Conservation (phyloP, 2,888 invertebrate genomes). For the Malthinus flaveolus region DNA sequence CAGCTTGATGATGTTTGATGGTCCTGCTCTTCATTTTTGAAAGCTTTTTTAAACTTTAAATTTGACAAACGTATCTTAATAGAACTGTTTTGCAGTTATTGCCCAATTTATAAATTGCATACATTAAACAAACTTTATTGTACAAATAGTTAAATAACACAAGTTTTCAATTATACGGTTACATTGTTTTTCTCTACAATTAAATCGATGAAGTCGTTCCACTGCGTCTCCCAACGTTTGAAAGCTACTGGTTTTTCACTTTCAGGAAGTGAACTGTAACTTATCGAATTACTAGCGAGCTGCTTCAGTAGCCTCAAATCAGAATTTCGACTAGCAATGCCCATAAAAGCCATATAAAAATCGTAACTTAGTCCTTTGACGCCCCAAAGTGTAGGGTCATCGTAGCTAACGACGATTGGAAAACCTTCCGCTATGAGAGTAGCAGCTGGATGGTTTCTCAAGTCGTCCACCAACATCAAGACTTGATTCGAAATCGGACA, state of each 20-base stretch:
- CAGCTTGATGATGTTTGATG: too few relatives aligned
- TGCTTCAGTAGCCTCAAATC: conserved; percentile 71
- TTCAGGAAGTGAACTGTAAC: conserved; percentile 62
- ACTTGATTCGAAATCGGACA: conserved; percentile 74
- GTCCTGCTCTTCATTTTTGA: too few relatives aligned
- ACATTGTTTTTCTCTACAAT: background rate
- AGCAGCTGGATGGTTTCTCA: conserved; percentile 72
- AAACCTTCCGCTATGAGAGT: conserved; percentile 64
- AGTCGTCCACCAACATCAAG: conserved; percentile 67
- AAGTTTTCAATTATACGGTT: too few relatives aligned
- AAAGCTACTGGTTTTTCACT: conserved; percentile 57
- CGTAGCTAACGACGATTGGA: conserved; percentile 72
- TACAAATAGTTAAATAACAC: too few relatives aligned
- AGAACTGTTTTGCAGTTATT: too few relatives aligned
- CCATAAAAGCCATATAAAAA: conserved; percentile 73
- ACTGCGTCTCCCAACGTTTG: conserved; percentile 57
- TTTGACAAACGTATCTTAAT: too few relatives aligned
- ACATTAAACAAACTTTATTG: too few relatives aligned
- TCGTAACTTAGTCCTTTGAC: conserved; percentile 69
- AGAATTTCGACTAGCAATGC: conserved; percentile 65
- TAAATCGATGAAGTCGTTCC: conserved; percentile 47
- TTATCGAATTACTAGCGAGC: conserved; percentile 69
- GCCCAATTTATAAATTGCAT: too few relatives aligned
- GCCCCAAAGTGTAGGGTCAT: conserved; percentile 70
- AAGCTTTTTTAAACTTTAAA: too few relatives aligned